Evolutionary conservation across 1,140 invertebrate species (phyloP), one percentile per base, ranked within the genome.

Genomic region (Drosophila santomea): DNA sequence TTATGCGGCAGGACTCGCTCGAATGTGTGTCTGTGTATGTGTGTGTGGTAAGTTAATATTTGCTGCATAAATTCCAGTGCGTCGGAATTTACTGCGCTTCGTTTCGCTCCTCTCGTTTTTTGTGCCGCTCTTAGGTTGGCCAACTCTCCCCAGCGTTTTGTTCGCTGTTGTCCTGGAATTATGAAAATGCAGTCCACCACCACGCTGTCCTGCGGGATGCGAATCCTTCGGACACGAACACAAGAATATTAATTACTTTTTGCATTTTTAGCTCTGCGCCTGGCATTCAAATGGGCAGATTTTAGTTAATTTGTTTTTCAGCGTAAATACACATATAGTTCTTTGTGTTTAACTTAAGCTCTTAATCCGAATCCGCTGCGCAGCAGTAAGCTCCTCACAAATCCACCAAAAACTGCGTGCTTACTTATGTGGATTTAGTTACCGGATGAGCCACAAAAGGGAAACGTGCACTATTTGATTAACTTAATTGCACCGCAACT

Each of bases 61-160:
- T 88, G 85, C 84, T 78, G 84, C 84, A 89, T 89, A 89, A 89
- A 88, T 88, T 88, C 84, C 83, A 89, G 48, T 47, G 76, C 83
- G 81, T 82, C 78, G 83, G 84, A 88, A 86, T 86, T 88, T 83
- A 45, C 75, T 76, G 75, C 75, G 72, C 75, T 89, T 64, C 75
- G 79, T 80, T 80, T 80, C 38, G 48, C 66, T 73, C 57, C 54
- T 73, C 76, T 72, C 71, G 20, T 32, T n/a, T 23, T 17, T 20
- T 20, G 20, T 32, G 57, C 6, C 0, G 12, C 38, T 39, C 32
- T 8, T 32, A 8, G 36, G 38, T 5, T 14, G 38, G 23, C 10
- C 12, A 44, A 36, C 61, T 56, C 32, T 64, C 55, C 59, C 80
- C 69, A 50, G 73, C 78, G 38, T 71, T 47, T 43, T 60, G 41